Percentiles rank a stretch among this genome's conserved stretches.
These are phyloP conservation scores for Amia ocellicauda DNA, from an alignment of 2,113 vertebrate genomes.

Conservation along the genomic window DNA sequence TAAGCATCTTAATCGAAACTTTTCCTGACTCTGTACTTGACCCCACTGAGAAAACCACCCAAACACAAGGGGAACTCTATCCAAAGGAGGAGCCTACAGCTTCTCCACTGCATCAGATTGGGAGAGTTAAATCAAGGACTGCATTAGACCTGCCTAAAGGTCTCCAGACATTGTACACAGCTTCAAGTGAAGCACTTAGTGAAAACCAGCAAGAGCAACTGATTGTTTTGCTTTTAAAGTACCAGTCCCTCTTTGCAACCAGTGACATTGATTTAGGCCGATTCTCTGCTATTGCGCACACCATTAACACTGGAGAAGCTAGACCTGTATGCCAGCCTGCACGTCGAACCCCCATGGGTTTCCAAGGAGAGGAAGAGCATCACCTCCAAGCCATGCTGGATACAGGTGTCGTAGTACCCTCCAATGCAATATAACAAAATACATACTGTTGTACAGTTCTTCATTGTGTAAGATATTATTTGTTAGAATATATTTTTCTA, in stretches of 20 bases:
- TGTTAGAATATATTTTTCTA: too few species aligned
- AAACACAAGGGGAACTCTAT: too few species aligned
- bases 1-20: too few species aligned
- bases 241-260: conserved; percentile 2
- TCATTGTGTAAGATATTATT: too few species aligned
- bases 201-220: background rate
- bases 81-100: too few species aligned
- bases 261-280: background rate
- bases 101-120: too few species aligned
- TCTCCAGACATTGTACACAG: background rate
- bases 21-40: too few species aligned
- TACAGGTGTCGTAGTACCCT: background rate
- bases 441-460: too few species aligned
- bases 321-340: background rate
- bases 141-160: background rate
- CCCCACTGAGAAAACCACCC: too few species aligned
- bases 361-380: conserved; percentile 1
- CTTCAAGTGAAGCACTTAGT: background rate
- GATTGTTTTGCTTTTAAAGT: too few species aligned
- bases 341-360: background rate
- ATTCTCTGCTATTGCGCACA: background rate
- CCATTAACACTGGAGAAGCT: background rate
- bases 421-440: too few species aligned
- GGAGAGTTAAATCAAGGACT: background rate
- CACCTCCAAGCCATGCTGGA: conserved; percentile 1